Conservation (phyloP, 1,140 invertebrate species). For the Drosophila prosaltans region DNA sequence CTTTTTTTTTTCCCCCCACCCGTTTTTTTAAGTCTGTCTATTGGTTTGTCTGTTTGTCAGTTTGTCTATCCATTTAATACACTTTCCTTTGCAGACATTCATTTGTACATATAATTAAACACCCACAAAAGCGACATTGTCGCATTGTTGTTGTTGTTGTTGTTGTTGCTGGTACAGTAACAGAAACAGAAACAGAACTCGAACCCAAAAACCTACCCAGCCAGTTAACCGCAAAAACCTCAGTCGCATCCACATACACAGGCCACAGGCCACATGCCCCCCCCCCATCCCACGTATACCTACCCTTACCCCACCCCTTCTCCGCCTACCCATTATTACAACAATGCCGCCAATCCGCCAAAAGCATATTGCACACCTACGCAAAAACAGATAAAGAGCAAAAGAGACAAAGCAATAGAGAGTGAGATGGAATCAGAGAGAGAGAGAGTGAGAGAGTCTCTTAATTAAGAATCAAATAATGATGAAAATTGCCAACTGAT, state of each 20-base stretch:
- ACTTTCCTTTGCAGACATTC: constrained; percentile 1
- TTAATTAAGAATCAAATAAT: constrained; percentile 40
- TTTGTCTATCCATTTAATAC: constrained; percentile 16
- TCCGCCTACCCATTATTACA: neutral
- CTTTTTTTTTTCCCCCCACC: too few species aligned
- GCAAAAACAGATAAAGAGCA: neutral
- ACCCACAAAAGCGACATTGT: constrained; percentile 55
- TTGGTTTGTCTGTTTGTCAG: constrained; percentile 13
- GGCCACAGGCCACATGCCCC: constrained; percentile 11
- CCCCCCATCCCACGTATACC: neutral
- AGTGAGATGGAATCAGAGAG: neutral
- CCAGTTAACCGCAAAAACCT: constrained; percentile 66
- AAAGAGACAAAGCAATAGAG: neutral
- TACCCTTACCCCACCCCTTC: neutral
- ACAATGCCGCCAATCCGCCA: constrained; percentile 3
- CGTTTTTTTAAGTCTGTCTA: neutral
- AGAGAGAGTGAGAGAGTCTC: constrained; percentile 30
- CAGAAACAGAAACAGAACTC: constrained; percentile 14
- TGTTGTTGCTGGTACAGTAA: constrained; percentile 15
- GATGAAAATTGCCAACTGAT: neutral
- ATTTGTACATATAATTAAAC: constrained; percentile 54
- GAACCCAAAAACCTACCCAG: constrained; percentile 19
- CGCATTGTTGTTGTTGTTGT: constrained; percentile 2
- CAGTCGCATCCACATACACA: constrained; percentile 54
- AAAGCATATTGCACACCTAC: constrained; percentile 16